These are phyloP conservation scores for Hoplodrina ambigua DNA, from an alignment of 2,888 invertebrate genomes.

Conservation along the genomic window DNA sequence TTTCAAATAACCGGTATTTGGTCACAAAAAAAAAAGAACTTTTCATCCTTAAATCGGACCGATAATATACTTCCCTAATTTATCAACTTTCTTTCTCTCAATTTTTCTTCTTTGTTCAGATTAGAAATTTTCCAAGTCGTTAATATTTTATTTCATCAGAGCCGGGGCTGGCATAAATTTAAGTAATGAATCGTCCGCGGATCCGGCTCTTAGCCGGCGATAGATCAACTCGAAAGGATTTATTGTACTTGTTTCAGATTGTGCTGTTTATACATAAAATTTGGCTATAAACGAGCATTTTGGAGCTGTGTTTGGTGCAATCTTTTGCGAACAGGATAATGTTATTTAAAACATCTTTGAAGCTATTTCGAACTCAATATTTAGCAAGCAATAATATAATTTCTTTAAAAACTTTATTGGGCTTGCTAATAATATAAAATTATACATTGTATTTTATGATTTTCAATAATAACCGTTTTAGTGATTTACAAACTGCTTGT, in stretches of 20 bases:
- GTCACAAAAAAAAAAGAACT: background rate
- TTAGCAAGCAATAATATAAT: background rate
- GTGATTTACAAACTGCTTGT: background rate
- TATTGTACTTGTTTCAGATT: slow-evolving; percentile 55
- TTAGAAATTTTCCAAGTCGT: slow-evolving; percentile 61
- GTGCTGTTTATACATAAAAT: slow-evolving; percentile 44
- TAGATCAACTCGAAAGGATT: slow-evolving; percentile 62
- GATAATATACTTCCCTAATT: slow-evolving; percentile 48
- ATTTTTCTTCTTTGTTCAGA: slow-evolving; percentile 48
- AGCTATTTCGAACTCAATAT: background rate
- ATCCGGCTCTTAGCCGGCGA: slow-evolving; percentile 56
- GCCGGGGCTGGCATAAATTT: slow-evolving; percentile 55
- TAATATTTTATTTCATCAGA: slow-evolving; percentile 63
- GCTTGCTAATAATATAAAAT: background rate
- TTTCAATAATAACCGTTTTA: background rate
- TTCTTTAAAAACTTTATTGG: background rate
- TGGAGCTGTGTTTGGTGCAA: background rate
- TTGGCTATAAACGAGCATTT: slow-evolving; percentile 15
- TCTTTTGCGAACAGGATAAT: background rate
- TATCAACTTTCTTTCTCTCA: slow-evolving; percentile 36
- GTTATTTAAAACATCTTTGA: background rate
- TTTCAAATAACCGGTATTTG: slow-evolving; percentile 14
- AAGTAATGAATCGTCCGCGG: slow-evolving; percentile 52
- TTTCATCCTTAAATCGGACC: slow-evolving; percentile 10
- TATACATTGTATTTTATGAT: background rate